Evolutionary conservation across 2,888 invertebrate genomes (phyloP), one percentile per base, ranked within the genome.

Genomic region (Dermolepida albohirtum): DNA sequence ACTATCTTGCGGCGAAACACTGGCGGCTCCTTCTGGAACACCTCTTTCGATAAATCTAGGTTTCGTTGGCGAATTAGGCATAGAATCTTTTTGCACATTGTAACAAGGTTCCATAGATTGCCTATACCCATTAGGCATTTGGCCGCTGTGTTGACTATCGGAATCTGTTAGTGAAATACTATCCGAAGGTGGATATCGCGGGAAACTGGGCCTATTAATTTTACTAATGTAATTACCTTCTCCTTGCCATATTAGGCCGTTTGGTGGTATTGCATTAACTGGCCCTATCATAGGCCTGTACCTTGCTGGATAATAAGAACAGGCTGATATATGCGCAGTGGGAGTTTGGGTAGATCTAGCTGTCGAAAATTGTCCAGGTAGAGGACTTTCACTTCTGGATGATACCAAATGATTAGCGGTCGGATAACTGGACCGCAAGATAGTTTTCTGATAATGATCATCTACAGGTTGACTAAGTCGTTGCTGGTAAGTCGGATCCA

Each of bases 1-100:
- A 0, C 86, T 86, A 39, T 90, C 90, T 73, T 90, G 90, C 0
- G 90, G 88, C 0, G 89, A 89, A 1, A 89, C 90, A 59, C 92
- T 89, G 1, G 92, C 90, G 1, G 89, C 89, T 8, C 92, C 92
- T 79, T 92, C 92, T 1, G 94, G 92, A 1, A 89, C 90, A 1
- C 91, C 91, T 27, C 92, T 85, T 77, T 91, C 91, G 16, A 82
- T 84, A 65, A 82, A 81, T 64, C 82, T 77, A 41, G 81, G 78
- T 74, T 84, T 83, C 17, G 84, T 87, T 11, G 89, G 88, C 0
- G 88, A 88, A n/a, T 86, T 86, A 0, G 87, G 86, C 2, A 87
- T 86, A 0, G 79, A 79, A 66, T 80, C 79, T 65, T 79, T 78
- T 57, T 74, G 75, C 2, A 72, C 74, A 1, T 74, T 71, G 40